Percentiles rank a stretch among this genome's conserved stretches.
Conservation (phyloP, 2,113 vertebrate genomes). For the Sapayoa aenigma region DNA sequence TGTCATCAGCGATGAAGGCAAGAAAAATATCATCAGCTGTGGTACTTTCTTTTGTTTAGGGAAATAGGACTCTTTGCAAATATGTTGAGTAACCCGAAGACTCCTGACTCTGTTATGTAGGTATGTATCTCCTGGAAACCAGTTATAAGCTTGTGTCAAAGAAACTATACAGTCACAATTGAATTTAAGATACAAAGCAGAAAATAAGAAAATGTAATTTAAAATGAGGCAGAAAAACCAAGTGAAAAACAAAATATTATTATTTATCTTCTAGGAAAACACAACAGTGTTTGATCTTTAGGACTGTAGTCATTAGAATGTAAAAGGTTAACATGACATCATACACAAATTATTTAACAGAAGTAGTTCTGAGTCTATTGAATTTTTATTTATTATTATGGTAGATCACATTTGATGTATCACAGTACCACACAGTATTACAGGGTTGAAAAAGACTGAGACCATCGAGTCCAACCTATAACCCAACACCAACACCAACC, state of each 20-base stretch:
- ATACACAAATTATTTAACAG: background rate
- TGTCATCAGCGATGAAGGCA: background rate
- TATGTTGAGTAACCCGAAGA: background rate
- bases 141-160: background rate
- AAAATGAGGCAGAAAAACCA: background rate
- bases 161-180: background rate
- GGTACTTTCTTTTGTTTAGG: background rate
- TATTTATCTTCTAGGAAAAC: background rate
- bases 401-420: background rate
- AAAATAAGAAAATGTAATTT: background rate
- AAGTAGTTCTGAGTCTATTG: background rate
- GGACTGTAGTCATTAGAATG: background rate
- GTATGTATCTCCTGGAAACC: accelerated
- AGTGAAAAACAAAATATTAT: background rate
- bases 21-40: background rate
- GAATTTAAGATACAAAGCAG: background rate
- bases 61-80: background rate
- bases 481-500: too few relatives aligned
- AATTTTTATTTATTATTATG: background rate
- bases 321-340: background rate
- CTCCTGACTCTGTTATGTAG: background rate
- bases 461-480: too few relatives aligned
- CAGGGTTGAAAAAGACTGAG: too few relatives aligned
- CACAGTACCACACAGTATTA: too few relatives aligned
- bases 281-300: background rate